Evolutionary conservation across 2,113 vertebrate genomes (phyloP).

Genomic region (Hemiscyllium ocellatum): DNA sequence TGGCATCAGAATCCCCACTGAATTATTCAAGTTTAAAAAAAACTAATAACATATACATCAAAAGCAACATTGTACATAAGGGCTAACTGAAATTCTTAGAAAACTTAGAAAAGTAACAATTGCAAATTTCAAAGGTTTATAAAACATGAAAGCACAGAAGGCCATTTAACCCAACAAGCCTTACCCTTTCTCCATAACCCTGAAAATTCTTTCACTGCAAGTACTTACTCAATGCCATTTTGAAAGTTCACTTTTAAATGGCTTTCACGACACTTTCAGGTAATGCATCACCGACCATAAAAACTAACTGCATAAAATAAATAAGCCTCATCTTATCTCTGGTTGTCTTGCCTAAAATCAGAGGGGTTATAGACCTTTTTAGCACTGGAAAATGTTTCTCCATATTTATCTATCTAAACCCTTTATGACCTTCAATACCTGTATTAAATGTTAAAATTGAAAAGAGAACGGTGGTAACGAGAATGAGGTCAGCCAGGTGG

Average conservation of each 20-base stretch:
- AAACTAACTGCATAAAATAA: background rate
- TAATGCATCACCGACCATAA: background rate
- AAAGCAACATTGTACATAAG: background rate
- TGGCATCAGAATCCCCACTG: background rate
- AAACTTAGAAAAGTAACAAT: background rate
- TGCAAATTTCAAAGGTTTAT: background rate
- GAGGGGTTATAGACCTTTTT: background rate
- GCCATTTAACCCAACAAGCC: background rate
- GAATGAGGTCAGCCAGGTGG: too few relatives aligned
- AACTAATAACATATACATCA: background rate
- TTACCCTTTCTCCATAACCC: background rate
- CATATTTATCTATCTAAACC: background rate
- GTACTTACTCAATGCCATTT: background rate
- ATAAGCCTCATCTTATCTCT: background rate
- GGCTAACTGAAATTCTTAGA: background rate
- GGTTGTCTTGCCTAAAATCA: background rate
- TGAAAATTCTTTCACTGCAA: background rate
- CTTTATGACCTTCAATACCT: background rate
- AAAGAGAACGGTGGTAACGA: too few relatives aligned
- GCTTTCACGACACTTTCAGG: background rate
- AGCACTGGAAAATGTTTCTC: background rate
- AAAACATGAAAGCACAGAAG: background rate
- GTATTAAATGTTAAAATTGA: background rate
- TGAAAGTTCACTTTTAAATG: background rate
- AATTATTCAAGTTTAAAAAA: constrained; percentile 18